Evolutionary conservation across 2,888 invertebrate genomes (phyloP).

Genomic region (Epirrhoe alternata): DNA sequence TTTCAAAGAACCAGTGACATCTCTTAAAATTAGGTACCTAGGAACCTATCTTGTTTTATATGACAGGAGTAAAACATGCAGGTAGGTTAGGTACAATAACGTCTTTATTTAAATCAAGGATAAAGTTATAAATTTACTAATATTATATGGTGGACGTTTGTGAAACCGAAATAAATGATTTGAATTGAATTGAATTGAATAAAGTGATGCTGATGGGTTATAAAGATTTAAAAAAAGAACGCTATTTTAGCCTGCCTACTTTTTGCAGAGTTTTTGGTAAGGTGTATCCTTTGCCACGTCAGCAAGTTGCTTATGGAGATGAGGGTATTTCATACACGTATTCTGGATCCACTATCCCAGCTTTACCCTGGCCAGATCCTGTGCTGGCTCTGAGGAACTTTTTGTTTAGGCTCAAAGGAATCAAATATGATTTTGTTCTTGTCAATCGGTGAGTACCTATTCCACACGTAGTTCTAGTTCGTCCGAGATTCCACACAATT

Average conservation of each 20-base stretch:
- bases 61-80: conserved; percentile 41
- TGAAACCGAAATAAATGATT: too few species aligned
- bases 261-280: conserved; percentile 84
- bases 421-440: conserved; percentile 87
- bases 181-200: too few species aligned
- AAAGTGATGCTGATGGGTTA: too few species aligned
- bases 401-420: conserved; percentile 78
- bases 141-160: too few species aligned
- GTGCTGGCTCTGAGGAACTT: conserved; percentile 81
- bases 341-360: conserved; percentile 87
- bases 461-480: not conserved
- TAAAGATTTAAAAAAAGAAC: too few species aligned
- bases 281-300: conserved; percentile 87
- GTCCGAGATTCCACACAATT: too few species aligned
- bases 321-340: conserved; percentile 87
- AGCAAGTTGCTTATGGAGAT: conserved; percentile 89
- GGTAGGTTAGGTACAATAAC: not conserved
- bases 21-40: not conserved
- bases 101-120: not conserved
- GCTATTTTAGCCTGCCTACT: not conserved
- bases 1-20: too few species aligned
- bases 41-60: conserved; percentile 41
- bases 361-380: conserved; percentile 86
- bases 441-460: conserved; percentile 86
- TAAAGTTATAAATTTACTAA: too few species aligned